Base-by-base conservation (phyloP, 2,113 vertebrate genomes). In the Eleginops maclovinus region DNA sequence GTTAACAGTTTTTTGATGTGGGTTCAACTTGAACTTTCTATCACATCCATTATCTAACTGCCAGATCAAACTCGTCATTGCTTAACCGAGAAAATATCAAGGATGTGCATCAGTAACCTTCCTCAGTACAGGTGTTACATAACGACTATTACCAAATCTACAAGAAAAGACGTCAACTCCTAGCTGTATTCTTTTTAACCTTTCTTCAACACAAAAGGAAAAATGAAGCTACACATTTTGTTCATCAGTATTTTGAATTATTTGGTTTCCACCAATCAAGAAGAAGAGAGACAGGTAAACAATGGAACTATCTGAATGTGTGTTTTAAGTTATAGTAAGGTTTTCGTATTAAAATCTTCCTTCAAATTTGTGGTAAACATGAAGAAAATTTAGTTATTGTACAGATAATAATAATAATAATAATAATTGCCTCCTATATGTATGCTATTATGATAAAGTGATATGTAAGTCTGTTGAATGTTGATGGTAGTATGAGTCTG, bases 161-260 rank as follows among this genome's bases (percentile, higher is more conserved):
- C 1, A 9, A 31, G n/a, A 4, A 59, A 13, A 56, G 19, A 43
- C 36, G n/a, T n/a, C n/a, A 58, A 5, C 10, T 11, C 14, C 51
- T 1, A 59, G 10, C 2, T 63, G 12, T 5, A 13, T 49, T 72
- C 13, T n/a, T 47, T 3, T 15, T 59, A 36, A 46, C 14, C 11
- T 53, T 14, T 26, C 36, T 4, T 13, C 31, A 56, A 63, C 40
- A 53, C 46, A 22, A 19, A 13, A 36, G 50, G 17, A 54, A 11
- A 3, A 14, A 89, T 88, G 87, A 79, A 75, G 68, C 74, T 43
- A 0, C 82, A 55, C 8, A 19, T 83, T 79, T 46, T 76, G 1
- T 41, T 81, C 0, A 0, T 84, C 5, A 46, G 1, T 22, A 1
- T 72, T 60, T 40, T 77, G 9, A 58, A 21, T 8, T 3, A 4